These are phyloP conservation scores for Mantis religiosa DNA, from an alignment of 2,888 invertebrate genomes.

Conservation along the genomic window DNA sequence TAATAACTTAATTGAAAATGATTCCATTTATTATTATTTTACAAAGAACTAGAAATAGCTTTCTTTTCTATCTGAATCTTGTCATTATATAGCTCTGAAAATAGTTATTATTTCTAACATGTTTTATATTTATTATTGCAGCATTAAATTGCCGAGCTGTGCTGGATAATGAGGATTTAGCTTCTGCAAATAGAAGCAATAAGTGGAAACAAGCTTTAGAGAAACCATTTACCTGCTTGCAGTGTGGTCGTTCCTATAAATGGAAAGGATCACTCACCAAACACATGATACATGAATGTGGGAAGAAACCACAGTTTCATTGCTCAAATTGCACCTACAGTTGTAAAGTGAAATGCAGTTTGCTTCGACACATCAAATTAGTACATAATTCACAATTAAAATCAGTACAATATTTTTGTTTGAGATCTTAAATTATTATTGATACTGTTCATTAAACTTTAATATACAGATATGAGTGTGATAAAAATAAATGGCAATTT, in stretches of 20 bases:
- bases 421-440: no score
- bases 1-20: no score
- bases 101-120: no score
- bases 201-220: background rate
- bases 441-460: no score
- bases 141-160: background rate
- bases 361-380: conserved; percentile 37
- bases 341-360: conserved; percentile 40
- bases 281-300: conserved; percentile 31
- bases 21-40: no score
- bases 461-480: no score
- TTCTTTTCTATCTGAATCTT: no score
- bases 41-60: no score
- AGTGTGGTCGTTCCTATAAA: conserved; percentile 26
- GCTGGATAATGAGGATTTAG: background rate
- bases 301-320: conserved; percentile 40
- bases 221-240: conserved; percentile 10
- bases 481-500: no score
- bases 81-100: no score
- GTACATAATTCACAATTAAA: conserved; percentile 3
- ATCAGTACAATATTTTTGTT: background rate
- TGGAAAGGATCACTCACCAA: conserved; percentile 17
- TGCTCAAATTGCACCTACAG: conserved; percentile 41
- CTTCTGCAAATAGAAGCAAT: background rate
- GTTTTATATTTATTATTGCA: background rate